These are phyloP conservation scores for Thalassoma bifasciatum DNA, from an alignment of 2,113 vertebrate genomes.

Conservation along the genomic window DNA sequence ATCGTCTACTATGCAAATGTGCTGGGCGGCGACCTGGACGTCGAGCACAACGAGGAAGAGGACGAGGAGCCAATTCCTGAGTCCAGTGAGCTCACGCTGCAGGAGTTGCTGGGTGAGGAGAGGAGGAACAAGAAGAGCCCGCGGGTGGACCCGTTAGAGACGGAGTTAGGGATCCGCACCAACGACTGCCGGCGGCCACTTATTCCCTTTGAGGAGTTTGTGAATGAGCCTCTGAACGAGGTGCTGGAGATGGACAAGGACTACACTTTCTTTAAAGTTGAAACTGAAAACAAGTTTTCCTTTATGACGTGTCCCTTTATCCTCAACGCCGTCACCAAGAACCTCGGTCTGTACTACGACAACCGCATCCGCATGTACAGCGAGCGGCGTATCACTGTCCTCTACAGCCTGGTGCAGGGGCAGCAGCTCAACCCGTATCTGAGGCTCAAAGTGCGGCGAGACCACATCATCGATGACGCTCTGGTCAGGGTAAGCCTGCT, in stretches of 20 bases:
- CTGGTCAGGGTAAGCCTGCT: slow-evolving; percentile 92
- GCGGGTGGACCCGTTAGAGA: slow-evolving; percentile 96
- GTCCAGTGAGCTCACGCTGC: slow-evolving; percentile 95
- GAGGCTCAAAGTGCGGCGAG: slow-evolving; percentile 95
- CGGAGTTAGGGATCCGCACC: slow-evolving; percentile 94
- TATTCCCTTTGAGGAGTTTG: slow-evolving; percentile 95
- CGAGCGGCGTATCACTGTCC: slow-evolving; percentile 96
- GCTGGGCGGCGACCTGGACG: slow-evolving; percentile 95
- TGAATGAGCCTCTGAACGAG: slow-evolving; percentile 98
- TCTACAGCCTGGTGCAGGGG: slow-evolving; percentile 98
- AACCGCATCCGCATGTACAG: slow-evolving; percentile 99
- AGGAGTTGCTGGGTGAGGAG: slow-evolving; percentile 96
- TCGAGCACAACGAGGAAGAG: slow-evolving; percentile 94
- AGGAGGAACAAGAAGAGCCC: slow-evolving; percentile 96
- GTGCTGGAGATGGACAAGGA: slow-evolving; percentile 99
- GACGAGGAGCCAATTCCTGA: slow-evolving; percentile 97
- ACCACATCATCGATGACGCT: slow-evolving; percentile 98
- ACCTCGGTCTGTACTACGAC: slow-evolving; percentile 98
- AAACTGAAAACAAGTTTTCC: slow-evolving; percentile 99
- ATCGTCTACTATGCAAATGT: slow-evolving; percentile 99
- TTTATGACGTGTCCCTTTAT: slow-evolving; percentile 99
- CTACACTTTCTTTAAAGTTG: slow-evolving; percentile 99
- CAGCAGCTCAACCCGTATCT: slow-evolving; percentile 98
- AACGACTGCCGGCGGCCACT: slow-evolving; percentile 96
- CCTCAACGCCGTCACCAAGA: slow-evolving; percentile 98